Conservation (phyloP, 2,113 vertebrate genomes). For the Pollachius pollachius region DNA sequence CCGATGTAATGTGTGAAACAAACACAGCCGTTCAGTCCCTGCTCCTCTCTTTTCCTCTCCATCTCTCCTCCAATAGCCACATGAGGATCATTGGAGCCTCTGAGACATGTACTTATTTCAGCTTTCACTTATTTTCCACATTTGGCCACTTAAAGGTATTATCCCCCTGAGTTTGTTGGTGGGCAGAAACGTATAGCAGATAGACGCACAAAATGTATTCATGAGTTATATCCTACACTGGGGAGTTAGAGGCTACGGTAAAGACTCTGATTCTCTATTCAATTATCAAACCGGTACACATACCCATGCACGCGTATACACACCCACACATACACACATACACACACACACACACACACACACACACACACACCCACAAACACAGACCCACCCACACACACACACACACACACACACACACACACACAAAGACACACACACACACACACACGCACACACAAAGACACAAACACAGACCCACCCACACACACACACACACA, state of each 20-base stretch:
- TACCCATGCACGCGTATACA: slow-evolving; percentile 10
- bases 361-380: slow-evolving; percentile 17
- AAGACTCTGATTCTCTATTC: slow-evolving; percentile 68
- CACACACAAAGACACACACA: slow-evolving; percentile 2
- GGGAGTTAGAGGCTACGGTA: slow-evolving; percentile 50
- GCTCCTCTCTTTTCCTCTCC: slow-evolving; percentile 19
- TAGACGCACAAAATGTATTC: slow-evolving; percentile 59
- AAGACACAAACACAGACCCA: slow-evolving; percentile 24
- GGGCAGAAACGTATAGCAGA: slow-evolving; percentile 9
- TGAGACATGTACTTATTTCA: no score
- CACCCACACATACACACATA: slow-evolving; percentile 26
- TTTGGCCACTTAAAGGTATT: no score
- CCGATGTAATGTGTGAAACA: neutral
- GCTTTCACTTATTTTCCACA: no score
- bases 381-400: neutral
- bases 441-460: slow-evolving; percentile 7
- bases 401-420: slow-evolving; percentile 3
- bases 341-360: slow-evolving; percentile 16
- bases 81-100: neutral
- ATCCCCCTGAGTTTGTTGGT: no score
- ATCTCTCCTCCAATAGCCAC: no score
- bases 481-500: slow-evolving; percentile 23
- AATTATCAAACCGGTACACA: slow-evolving; percentile 51
- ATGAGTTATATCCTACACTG: slow-evolving; percentile 50
- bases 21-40: neutral